Evolutionary conservation across 1,140 invertebrate species (phyloP).

Genomic region (Monomorium pharaonis): DNA sequence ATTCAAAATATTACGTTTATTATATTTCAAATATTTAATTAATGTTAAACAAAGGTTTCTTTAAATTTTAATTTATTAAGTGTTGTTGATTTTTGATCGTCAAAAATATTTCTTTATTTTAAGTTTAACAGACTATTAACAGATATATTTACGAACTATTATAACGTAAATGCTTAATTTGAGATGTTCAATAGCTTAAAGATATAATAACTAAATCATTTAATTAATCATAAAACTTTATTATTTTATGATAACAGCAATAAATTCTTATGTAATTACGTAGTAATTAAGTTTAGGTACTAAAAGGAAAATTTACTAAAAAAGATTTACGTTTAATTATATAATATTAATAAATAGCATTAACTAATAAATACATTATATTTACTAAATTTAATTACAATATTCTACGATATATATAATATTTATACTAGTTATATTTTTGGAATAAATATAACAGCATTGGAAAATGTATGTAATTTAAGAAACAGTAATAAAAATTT

Average conservation of each 20-base stretch:
- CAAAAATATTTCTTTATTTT: not conserved
- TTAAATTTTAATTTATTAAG: not conserved
- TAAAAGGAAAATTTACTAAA: not conserved
- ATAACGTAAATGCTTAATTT: not conserved
- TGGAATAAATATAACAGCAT: not conserved
- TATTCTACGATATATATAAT: no score
- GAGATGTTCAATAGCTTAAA: not conserved
- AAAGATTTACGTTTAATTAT: not conserved
- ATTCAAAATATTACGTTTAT: not conserved
- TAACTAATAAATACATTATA: not conserved
- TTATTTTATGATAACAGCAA: not conserved
- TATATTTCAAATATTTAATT: not conserved
- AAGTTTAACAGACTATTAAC: not conserved
- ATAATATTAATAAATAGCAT: not conserved
- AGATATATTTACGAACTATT: not conserved
- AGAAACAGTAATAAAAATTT: not conserved
- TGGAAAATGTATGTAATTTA: not conserved
- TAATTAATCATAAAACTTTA: not conserved
- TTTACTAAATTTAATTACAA: not conserved
- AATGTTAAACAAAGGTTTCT: not conserved
- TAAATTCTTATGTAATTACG: not conserved
- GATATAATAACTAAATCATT: slow-evolving; percentile 17
- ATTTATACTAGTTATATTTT: not conserved
- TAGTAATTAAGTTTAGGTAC: not conserved
- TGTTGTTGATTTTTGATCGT: not conserved